Base-by-base conservation (phyloP, 2,113 vertebrate genomes). In the Pipra filicauda region DNA sequence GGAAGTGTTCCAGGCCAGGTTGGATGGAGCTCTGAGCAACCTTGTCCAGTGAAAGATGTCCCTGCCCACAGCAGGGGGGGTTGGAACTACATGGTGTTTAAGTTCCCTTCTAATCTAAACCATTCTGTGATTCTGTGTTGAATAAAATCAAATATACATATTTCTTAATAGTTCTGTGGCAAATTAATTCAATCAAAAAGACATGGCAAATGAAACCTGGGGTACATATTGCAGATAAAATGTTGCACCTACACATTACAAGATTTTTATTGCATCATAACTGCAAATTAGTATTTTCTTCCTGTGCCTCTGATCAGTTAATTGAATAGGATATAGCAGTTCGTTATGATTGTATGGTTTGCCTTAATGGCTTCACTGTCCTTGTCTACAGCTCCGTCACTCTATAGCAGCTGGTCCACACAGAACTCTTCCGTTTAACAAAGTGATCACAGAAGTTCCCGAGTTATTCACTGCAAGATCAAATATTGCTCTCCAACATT, bases 311-410 rank as follows among this genome's bases (percentile, higher is more conserved):
- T 91, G 89, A 96, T 95, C 86, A 95, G 91, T 90, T 98, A 95
- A 97, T 97, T 97, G 93, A 95, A 96, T 55, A 41, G 83, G 43
- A 87, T 85, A 91, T 67, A 94, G 71, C 96, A 91, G 83, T 82
- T 87, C 95, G 96, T 96, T 92, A 92, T 44, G 93, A 88, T 70
- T 59, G 41, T 73, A 91, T 93, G 88, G 89, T 96, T 97, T 97
- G 79, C 96, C 96, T 97, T 76, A 31, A 51, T 27, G 49, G 95
- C 90, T 97, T 96, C 94, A 81, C 33, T 72, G 55, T 92, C 94
- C 80, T 97, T 97, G 96, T 97, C 97, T 94, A 96, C 97, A 97
- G 83, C 83, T 96, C 91, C 74, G 90, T 94, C 96, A 71, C 89
- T 83, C 55, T 62, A 72, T 3, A 97, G 91, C 94, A 96, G 93